Evolutionary conservation across 2,113 vertebrate species (phyloP).

Genomic region (Crotophaga sulcirostris): DNA sequence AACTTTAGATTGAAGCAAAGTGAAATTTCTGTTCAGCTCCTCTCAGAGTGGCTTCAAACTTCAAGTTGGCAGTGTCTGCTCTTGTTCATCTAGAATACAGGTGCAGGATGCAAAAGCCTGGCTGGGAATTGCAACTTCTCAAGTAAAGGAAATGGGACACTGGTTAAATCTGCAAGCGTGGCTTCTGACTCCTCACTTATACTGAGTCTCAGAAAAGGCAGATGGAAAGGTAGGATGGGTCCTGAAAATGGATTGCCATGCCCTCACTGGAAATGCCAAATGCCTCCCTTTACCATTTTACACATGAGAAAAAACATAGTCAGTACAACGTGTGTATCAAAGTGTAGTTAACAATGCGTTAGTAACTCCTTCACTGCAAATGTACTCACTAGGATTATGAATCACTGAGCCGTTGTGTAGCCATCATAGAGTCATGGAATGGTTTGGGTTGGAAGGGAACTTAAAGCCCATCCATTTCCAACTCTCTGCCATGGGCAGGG

Average conservation of each 20-base stretch:
- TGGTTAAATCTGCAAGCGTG: not conserved
- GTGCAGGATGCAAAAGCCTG: not conserved
- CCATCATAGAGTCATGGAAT: no score
- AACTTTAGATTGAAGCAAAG: not conserved
- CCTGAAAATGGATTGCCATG: not conserved
- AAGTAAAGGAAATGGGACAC: not conserved
- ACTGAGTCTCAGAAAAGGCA: not conserved
- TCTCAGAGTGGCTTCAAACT: not conserved
- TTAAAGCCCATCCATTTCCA: no score
- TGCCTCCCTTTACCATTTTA: not conserved
- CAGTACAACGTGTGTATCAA: not conserved
- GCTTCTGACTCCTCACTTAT: not conserved
- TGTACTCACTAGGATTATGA: not conserved
- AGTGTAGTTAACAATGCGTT: not conserved
- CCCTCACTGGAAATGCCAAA: not conserved
- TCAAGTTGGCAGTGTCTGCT: not conserved
- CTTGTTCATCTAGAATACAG: not conserved
- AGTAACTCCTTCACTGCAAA: not conserved
- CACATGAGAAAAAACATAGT: accelerated
- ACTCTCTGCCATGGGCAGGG: no score
- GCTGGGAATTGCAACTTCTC: not conserved
- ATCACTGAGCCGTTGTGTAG: not conserved
- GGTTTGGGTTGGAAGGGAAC: no score
- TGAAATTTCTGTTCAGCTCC: not conserved
- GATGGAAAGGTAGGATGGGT: accelerated